Evolutionary conservation across 2,888 invertebrate species (phyloP).

Genomic region (Drosophila lutescens): DNA sequence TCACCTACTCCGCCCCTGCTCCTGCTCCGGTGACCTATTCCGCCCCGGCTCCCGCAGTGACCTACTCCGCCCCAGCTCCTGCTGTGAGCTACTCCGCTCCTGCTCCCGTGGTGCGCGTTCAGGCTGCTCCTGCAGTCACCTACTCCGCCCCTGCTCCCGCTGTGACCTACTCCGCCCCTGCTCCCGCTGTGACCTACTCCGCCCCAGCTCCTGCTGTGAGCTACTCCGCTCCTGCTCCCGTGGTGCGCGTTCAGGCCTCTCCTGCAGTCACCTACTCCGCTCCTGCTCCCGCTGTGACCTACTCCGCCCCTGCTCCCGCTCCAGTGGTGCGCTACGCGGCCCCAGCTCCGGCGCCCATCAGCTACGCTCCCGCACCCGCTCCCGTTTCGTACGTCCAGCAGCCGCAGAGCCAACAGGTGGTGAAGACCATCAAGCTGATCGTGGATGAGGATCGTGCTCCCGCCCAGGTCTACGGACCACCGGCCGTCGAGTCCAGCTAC

Average conservation of each 20-base stretch:
- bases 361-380: slow-evolving; percentile 18
- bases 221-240: slow-evolving; percentile 28
- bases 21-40: slow-evolving; percentile 46
- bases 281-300: slow-evolving; percentile 30
- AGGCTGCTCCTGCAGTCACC: slow-evolving; percentile 15
- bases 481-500: slow-evolving; percentile 41
- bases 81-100: slow-evolving; percentile 31
- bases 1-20: slow-evolving; percentile 22
- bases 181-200: slow-evolving; percentile 18
- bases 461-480: slow-evolving; percentile 67
- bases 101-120: slow-evolving; percentile 38
- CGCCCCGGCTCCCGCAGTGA: slow-evolving; percentile 43
- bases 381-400: slow-evolving; percentile 20
- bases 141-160: slow-evolving; percentile 51
- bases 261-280: slow-evolving; percentile 36
- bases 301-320: slow-evolving; percentile 38
- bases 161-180: slow-evolving; percentile 8
- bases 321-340: slow-evolving; percentile 51
- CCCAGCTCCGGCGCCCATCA: slow-evolving; percentile 42
- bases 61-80: slow-evolving; percentile 26
- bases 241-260: slow-evolving; percentile 42
- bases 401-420: slow-evolving; percentile 61
- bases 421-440: slow-evolving; percentile 76
- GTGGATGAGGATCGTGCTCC: slow-evolving; percentile 66
- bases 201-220: slow-evolving; percentile 46